A percentile compares a stretch with the other conserved stretches of the same genome.
phyloP scores from a whole-genome alignment of 2,888 invertebrate genomes.

The Athalia circularis region DNA sequence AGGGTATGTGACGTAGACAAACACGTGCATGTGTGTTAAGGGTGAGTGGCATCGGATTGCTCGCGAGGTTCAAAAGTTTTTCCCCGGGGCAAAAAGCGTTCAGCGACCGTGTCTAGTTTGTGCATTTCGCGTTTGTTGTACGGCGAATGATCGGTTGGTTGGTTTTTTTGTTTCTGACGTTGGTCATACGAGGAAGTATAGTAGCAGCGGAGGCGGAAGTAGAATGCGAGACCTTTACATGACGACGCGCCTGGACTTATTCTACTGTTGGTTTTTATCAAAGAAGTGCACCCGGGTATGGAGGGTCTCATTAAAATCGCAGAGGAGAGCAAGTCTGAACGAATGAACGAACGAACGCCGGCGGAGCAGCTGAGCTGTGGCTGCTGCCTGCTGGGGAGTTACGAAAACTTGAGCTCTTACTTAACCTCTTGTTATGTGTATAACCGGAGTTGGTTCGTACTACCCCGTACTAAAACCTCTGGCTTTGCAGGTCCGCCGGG shows the following conservation, averaged over 20 bases:
- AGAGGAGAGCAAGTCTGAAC: slow-evolving; percentile 3
- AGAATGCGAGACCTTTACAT: slow-evolving; percentile 34
- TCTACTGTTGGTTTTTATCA: slow-evolving; percentile 21
- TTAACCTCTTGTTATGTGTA: slow-evolving; percentile 27
- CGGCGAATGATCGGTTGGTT: slow-evolving; percentile 30
- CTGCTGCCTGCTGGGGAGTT: not conserved
- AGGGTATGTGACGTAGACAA: not conserved
- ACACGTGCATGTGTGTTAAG: not conserved
- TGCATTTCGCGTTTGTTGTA: not conserved
- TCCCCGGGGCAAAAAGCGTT: no score
- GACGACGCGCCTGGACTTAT: slow-evolving; percentile 4
- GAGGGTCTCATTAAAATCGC: slow-evolving; percentile 65
- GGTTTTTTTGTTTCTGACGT: slow-evolving; percentile 7
- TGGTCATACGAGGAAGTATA: slow-evolving; percentile 21
- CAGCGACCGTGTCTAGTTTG: not conserved
- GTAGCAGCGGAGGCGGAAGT: slow-evolving; percentile 32
- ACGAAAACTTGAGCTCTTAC: slow-evolving; percentile 30
- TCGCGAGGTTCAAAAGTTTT: no score
- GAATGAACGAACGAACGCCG: not conserved
- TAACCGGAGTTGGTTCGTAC: not conserved
- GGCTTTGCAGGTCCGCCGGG: no score
- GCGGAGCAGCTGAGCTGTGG: not conserved
- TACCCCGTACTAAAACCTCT: not conserved
- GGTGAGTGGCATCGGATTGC: slow-evolving; percentile 6
- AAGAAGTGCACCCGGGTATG: slow-evolving; percentile 46